Base-by-base conservation (phyloP, 2,113 vertebrate species). In the Tragelaphus imberbis region DNA sequence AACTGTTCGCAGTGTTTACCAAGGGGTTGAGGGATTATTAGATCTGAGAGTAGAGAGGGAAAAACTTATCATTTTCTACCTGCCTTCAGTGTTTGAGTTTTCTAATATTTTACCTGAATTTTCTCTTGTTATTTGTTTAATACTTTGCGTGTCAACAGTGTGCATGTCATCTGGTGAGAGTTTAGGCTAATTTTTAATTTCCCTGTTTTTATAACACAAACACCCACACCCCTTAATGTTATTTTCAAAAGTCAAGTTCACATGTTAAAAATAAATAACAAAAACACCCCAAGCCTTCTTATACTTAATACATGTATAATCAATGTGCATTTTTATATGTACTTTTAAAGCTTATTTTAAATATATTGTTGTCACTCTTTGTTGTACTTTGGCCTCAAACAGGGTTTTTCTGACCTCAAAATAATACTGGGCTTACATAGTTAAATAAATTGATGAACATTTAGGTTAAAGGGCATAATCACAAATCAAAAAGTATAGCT, bases 21-120 rank as follows among this genome's bases (percentile, higher is more conserved):
- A 94, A 2, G 88, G 27, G 77, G 27, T 14, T 53, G 75, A 79
- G n/a, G 4, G 19, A 30, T 80, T 61, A 8, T 82, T 87, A 90
- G 55, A 91, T 79, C 49, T 68, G 59, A 88, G 23, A 7, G n/a
- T 59, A 79, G 63, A 90, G 27, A 65, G 7, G n/a, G 30, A 93
- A 27, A 86, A 65, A 86, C 49, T 84, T 88, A 14, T 90, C 8
- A 59, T 88, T 71, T 89, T 89, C 30, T 88, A 36, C 33, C 58
- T 95, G 93, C 94, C 23, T 97, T 87, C 44, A 87, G 5, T 87
- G 36, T 94, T 91, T 92, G 59, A 19, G 19, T 85, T 92, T 97
- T 94, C 36, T 92, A 40, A 58, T 77, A 84, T 84, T 82, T 94
- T 84, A 90, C 25, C 71, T 71, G 25, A 36, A 59, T 51, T 77